These are phyloP conservation scores for Xestia xanthographa DNA, from an alignment of 2,888 invertebrate genomes.

Conservation along the genomic window DNA sequence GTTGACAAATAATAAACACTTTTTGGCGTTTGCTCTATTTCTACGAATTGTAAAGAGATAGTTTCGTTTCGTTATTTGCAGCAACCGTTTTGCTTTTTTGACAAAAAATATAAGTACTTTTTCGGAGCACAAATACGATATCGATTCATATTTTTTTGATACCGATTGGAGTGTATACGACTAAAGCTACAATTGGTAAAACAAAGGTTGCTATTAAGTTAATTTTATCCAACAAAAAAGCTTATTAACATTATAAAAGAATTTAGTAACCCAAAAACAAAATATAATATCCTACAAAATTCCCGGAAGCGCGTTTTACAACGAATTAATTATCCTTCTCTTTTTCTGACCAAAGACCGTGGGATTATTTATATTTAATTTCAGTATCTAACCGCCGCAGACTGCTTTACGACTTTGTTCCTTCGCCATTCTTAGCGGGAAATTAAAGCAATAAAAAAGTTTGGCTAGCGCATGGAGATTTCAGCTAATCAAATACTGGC, in stretches of 20 bases:
- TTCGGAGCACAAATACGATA: background rate
- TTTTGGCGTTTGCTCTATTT: slow-evolving; percentile 23
- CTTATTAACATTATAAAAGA: slow-evolving; percentile 13
- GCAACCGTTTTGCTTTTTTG: background rate
- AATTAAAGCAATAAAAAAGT: slow-evolving; percentile 70
- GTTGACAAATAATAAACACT: slow-evolving; percentile 46
- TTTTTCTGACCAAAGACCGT: slow-evolving; percentile 37
- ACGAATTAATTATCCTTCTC: slow-evolving; percentile 50
- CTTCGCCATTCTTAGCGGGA: slow-evolving; percentile 57
- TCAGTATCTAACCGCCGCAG: slow-evolving; percentile 51
- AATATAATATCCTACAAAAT: slow-evolving; percentile 32
- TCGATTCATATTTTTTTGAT: background rate
- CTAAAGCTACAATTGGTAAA: background rate
- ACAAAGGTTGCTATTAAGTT: background rate
- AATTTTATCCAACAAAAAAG: slow-evolving; percentile 6
- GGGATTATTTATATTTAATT: slow-evolving; percentile 67
- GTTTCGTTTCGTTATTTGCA: background rate
- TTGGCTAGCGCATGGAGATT: slow-evolving; percentile 54
- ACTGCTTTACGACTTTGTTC: slow-evolving; percentile 61
- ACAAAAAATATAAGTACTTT: background rate
- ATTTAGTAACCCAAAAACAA: slow-evolving; percentile 16
- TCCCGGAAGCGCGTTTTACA: slow-evolving; percentile 41
- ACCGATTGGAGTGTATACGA: background rate
- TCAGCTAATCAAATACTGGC: slow-evolving; percentile 50
- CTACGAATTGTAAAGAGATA: background rate